Conservation (phyloP, 2,797 vertebrate species). For the Neopelma chrysocephalum region DNA sequence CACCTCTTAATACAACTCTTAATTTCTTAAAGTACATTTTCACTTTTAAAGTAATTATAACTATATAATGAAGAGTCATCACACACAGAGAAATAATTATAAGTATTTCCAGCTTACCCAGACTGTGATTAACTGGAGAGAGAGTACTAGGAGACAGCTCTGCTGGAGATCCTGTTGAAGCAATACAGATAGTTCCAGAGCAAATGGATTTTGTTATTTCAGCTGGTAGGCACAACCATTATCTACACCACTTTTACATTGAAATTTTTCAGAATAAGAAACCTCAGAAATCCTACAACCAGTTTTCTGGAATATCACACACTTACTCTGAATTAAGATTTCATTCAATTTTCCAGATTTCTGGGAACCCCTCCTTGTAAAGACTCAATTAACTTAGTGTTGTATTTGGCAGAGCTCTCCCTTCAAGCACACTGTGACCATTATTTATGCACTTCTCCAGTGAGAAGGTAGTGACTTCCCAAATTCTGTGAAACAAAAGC, state of each 20-base stretch:
- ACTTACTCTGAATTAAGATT: neutral
- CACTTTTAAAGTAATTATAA: neutral
- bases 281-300: neutral
- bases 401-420: neutral
- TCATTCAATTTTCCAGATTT: neutral
- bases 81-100: neutral
- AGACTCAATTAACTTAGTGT: neutral
- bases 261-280: neutral
- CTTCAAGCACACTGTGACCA: neutral
- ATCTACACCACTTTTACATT: neutral
- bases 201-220: neutral
- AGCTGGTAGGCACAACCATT: neutral
- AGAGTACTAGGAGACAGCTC: constrained; percentile 94
- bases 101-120: constrained; percentile 82
- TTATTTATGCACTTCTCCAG: neutral
- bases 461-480: neutral
- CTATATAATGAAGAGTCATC: neutral
- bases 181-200: constrained; percentile 39
- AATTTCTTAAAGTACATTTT: neutral
- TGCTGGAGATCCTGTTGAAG: constrained; percentile 89
- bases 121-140: constrained; percentile 92
- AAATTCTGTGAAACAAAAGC: neutral
- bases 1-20: neutral
- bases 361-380: neutral
- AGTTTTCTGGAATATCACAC: neutral